Evolutionary conservation across 2,797 vertebrate genomes (phyloP), one percentile per base, ranked within the genome.

Genomic region (Lycodopsis pacificus): DNA sequence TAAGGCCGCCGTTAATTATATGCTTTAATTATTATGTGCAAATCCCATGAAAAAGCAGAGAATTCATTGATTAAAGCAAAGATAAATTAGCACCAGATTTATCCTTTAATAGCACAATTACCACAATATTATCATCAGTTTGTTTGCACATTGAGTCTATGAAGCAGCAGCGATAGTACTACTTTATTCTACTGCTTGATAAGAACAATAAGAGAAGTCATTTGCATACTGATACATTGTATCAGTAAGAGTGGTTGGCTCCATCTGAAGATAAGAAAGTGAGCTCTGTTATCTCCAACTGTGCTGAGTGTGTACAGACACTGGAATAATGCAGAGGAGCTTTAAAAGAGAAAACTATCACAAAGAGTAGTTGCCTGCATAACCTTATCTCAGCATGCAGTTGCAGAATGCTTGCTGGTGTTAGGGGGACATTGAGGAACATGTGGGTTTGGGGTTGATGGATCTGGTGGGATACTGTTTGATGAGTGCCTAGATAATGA

Each of bases 1-100:
- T 80, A 81, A 77, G 12, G 46, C 53, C 65, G 53, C 11, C 7
- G 46, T 88, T 85, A 83, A 87, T 86, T 76, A 74, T 71, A 66
- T 76, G 56, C 76, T 81, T 76, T 74, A 75, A 84, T 86, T 79
- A 79, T 57, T 67, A 62, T 13, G 36, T 73, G 68, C 13, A 64
- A 72, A 84, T 79, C 51, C 61, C 34, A 12, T 53, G 34, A 68
- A 74, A 73, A 57, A 30, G 25, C 36, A 5, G 42, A 53, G 9
- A 59, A 62, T 76, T 65, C 59, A 11, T 17, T 76, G 69, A 81
- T 89, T 17, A 38, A 71, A 81, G 34, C 59, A 83, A 71, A 74
- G 61, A 86, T 74, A 70, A 68, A 86, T 78, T 58, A 51, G 38
- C 2, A 20, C 3, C 17, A 44, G 62, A 80, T 58, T 65, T 57